A percentile compares a stretch with the other conserved stretches of the same genome.
phyloP scores from a whole-genome alignment of 2,797 vertebrate genomes.

The Nasua narica region DNA sequence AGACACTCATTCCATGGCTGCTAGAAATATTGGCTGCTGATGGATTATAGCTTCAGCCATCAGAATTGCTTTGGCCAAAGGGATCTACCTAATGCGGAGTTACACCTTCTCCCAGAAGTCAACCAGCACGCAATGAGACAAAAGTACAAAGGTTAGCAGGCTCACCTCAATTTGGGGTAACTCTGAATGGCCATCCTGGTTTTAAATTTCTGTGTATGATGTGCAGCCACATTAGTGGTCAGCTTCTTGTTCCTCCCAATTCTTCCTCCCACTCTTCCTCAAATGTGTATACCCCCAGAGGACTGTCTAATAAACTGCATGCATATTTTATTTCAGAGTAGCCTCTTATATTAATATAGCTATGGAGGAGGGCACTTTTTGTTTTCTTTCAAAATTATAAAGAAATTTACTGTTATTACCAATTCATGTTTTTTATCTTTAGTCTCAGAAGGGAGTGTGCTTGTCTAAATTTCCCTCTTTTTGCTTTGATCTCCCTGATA shows the following conservation, averaged over 20 bases:
- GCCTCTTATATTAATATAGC: background rate
- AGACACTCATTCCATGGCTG: background rate
- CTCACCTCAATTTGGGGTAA: background rate
- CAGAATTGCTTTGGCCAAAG: background rate
- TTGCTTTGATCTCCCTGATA: background rate
- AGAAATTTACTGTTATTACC: background rate
- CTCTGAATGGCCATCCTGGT: rapidly evolving
- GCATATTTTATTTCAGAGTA: background rate
- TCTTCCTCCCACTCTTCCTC: rapidly evolving
- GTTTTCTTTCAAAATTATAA: background rate
- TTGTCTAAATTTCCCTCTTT: background rate
- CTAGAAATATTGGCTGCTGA: background rate
- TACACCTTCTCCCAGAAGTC: background rate
- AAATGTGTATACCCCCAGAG: background rate
- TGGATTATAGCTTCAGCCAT: background rate
- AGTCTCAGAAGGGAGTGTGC: background rate
- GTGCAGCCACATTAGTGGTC: background rate
- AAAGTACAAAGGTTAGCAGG: background rate
- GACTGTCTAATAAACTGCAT: background rate
- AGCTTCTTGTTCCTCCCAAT: background rate
- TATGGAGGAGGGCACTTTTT: background rate
- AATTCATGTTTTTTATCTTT: background rate
- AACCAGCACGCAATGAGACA: rapidly evolving
- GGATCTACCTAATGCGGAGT: background rate
- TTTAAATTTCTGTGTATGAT: background rate